phyloP scores from a whole-genome alignment of 1,140 invertebrate species.

The Drosophila eugracilis region DNA sequence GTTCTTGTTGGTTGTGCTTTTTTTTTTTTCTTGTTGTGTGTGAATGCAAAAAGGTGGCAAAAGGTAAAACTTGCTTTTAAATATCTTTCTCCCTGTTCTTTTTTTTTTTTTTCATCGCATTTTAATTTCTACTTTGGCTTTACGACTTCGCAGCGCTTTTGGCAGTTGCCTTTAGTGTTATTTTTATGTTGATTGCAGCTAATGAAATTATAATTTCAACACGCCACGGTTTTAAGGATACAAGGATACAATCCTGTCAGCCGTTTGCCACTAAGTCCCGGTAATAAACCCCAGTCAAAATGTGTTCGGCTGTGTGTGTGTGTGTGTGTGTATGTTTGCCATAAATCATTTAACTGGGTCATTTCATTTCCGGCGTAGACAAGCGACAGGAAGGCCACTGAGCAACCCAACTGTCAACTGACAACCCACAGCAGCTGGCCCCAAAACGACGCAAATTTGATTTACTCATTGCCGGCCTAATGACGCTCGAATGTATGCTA shows the following conservation, averaged over 20 bases:
- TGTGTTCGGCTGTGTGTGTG: slow-evolving; percentile 16
- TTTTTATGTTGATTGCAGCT: slow-evolving; percentile 82
- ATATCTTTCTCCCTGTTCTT: slow-evolving; percentile 26
- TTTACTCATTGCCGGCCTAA: slow-evolving; percentile 73
- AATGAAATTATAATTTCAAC: slow-evolving; percentile 82
- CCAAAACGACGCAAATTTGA: slow-evolving; percentile 74
- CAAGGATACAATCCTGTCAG: slow-evolving; percentile 24
- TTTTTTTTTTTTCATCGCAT: slow-evolving; percentile 23
- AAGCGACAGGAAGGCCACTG: slow-evolving; percentile 69
- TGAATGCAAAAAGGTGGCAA: slow-evolving; percentile 65
- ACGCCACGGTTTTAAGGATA: slow-evolving; percentile 45
- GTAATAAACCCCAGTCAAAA: slow-evolving; percentile 33
- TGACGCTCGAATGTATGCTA: slow-evolving; percentile 61
- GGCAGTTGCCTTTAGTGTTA: slow-evolving; percentile 76
- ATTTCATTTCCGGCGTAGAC: slow-evolving; percentile 79
- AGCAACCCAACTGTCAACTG: slow-evolving; percentile 61
- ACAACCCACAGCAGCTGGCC: slow-evolving; percentile 50
- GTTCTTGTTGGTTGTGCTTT: slow-evolving; percentile 45
- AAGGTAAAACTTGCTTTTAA: slow-evolving; percentile 75
- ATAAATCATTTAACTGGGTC: slow-evolving; percentile 83
- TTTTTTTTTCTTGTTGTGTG: slow-evolving; percentile 20
- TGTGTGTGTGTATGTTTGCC: slow-evolving; percentile 24
- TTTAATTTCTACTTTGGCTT: slow-evolving; percentile 77
- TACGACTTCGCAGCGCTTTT: slow-evolving; percentile 75
- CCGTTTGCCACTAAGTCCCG: slow-evolving; percentile 50